Conservation (phyloP, 2,113 vertebrate species). For the Peromyscus maniculatus region DNA sequence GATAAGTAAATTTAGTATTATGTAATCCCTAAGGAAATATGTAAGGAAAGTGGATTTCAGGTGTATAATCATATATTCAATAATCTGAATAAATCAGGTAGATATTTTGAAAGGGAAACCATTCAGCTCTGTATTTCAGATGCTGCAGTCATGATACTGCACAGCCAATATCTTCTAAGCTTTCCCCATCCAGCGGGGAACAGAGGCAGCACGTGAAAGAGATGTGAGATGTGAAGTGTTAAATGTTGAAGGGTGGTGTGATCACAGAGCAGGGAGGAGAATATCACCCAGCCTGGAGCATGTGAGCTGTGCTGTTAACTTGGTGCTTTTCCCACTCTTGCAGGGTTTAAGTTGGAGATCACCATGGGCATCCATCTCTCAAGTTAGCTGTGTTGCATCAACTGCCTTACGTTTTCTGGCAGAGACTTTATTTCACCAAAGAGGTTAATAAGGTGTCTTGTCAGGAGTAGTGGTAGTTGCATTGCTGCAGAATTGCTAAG, state of each 20-base stretch:
- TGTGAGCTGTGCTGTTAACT: not conserved
- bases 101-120: not conserved
- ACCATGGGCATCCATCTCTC: not conserved
- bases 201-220: slow-evolving; percentile 15
- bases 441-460: slow-evolving; percentile 33
- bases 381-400: slow-evolving; percentile 17
- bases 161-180: not conserved
- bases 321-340: slow-evolving; percentile 21
- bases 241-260: not conserved
- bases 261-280: slow-evolving; percentile 23
- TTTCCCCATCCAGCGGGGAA: not conserved
- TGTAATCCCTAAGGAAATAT: not conserved
- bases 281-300: not conserved
- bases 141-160: not conserved
- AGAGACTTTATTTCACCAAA: slow-evolving; percentile 35
- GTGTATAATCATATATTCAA: not conserved
- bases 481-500: not conserved
- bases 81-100: not conserved
- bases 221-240: not conserved
- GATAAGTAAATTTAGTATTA: not conserved
- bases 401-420: slow-evolving; percentile 42
- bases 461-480: not conserved
- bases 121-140: not conserved
- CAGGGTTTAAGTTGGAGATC: slow-evolving; percentile 34
- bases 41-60: not conserved